Conservation (phyloP, 2,888 invertebrate species). For the Leptodirus hochenwartii region DNA sequence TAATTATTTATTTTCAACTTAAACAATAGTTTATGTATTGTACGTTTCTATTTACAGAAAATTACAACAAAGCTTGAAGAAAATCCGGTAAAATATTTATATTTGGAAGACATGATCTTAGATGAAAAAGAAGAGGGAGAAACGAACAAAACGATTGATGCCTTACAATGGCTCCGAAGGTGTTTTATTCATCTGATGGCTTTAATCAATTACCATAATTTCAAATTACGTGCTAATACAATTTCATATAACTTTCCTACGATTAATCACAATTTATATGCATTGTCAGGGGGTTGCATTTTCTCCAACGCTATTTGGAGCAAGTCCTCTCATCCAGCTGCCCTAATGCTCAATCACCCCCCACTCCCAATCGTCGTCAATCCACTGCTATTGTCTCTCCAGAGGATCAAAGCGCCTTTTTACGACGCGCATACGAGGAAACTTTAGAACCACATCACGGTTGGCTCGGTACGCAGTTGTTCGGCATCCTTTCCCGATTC, state of each 20-base stretch:
- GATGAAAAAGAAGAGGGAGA: conserved; percentile 36
- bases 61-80: conserved; percentile 34
- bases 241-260: no score
- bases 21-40: no score
- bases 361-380: no score
- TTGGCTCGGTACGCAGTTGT: conserved; percentile 57
- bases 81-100: conserved; percentile 33
- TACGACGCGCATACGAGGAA: conserved; percentile 40
- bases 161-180: conserved; percentile 61
- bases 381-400: no score
- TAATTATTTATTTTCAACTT: no score
- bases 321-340: conserved; percentile 28
- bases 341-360: no score
- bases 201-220: no score
- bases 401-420: conserved; percentile 1
- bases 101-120: conserved; percentile 49
- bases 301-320: conserved; percentile 39
- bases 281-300: conserved; percentile 43
- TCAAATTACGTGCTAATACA: no score
- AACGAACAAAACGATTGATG: conserved; percentile 36
- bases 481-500: conserved; percentile 27
- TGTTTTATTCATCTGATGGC: conserved; percentile 20
- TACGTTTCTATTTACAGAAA: conserved; percentile 41
- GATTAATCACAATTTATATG: no score
- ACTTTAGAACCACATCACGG: conserved; percentile 57